These are phyloP conservation scores for Lepilemur ruficaudatus DNA, from an alignment of 2,797 vertebrate species.

Conservation along the genomic window DNA sequence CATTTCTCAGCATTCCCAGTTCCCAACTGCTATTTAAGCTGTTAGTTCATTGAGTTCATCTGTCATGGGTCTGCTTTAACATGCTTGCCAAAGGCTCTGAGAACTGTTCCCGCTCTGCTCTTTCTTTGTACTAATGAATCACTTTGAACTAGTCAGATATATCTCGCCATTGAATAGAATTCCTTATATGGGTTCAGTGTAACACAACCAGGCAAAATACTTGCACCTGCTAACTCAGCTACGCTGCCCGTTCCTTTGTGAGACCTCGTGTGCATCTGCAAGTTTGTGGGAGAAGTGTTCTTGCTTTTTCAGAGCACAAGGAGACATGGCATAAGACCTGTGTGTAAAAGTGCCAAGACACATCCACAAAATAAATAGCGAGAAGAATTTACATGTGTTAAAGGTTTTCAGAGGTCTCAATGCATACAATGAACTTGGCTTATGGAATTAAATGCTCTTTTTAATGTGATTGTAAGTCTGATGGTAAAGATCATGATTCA, in stretches of 20 bases:
- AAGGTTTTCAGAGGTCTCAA: neutral
- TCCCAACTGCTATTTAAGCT: conserved; percentile 78
- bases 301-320: neutral
- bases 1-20: conserved; percentile 68
- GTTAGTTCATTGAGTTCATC: conserved; percentile 79
- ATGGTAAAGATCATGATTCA: neutral
- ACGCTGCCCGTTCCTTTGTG: neutral
- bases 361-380: neutral
- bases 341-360: neutral
- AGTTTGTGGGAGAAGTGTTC: neutral
- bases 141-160: conserved; percentile 67
- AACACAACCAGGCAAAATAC: neutral
- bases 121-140: conserved; percentile 73
- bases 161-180: conserved; percentile 49
- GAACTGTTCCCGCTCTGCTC: conserved; percentile 39
- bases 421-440: neutral
- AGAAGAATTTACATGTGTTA: neutral
- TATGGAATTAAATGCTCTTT: conserved; percentile 2
- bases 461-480: neutral
- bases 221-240: neutral
- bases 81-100: conserved; percentile 70
- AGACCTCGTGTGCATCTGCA: neutral
- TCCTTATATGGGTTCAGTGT: conserved; percentile 35
- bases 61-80: conserved; percentile 71
- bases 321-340: neutral